These are phyloP conservation scores for Diabrotica balteata DNA, from an alignment of 2,888 invertebrate genomes.

Conservation along the genomic window DNA sequence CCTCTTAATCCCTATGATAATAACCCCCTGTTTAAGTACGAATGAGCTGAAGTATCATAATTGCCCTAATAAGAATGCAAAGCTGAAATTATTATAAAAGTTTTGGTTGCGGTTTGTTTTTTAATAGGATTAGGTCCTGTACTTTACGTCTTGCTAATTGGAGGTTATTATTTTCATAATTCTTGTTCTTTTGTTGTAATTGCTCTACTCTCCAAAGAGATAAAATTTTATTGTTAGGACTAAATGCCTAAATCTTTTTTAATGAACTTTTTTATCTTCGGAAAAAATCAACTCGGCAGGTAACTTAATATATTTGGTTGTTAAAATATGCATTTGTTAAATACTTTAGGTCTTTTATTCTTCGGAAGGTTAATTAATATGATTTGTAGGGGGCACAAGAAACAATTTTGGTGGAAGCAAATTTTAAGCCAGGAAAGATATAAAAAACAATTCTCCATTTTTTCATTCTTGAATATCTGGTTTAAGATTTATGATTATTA, in stretches of 20 bases:
- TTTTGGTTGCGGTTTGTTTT: conserved; percentile 52
- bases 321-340: neutral
- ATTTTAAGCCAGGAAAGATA: too few relatives aligned
- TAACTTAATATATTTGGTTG: neutral
- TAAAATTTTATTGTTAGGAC: conserved; percentile 45
- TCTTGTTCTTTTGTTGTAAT: conserved; percentile 53
- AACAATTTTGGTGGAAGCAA: too few relatives aligned
- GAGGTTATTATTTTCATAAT: conserved; percentile 54
- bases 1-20: conserved; percentile 26
- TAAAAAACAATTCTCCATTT: too few relatives aligned
- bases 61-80: conserved; percentile 54
- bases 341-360: neutral
- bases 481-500: too few relatives aligned
- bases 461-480: too few relatives aligned
- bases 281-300: conserved; percentile 1
- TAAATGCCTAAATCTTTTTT: conserved; percentile 12
- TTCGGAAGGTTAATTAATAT: too few relatives aligned
- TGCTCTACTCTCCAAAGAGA: conserved; percentile 45
- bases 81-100: conserved; percentile 55
- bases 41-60: conserved; percentile 52
- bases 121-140: conserved; percentile 53
- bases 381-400: too few relatives aligned
- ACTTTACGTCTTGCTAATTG: conserved; percentile 52
- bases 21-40: conserved; percentile 43
- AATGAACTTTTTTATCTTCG: conserved; percentile 17